Base-by-base conservation (phyloP, 2,888 invertebrate species). In the Cryptocheilus praepositus region DNA sequence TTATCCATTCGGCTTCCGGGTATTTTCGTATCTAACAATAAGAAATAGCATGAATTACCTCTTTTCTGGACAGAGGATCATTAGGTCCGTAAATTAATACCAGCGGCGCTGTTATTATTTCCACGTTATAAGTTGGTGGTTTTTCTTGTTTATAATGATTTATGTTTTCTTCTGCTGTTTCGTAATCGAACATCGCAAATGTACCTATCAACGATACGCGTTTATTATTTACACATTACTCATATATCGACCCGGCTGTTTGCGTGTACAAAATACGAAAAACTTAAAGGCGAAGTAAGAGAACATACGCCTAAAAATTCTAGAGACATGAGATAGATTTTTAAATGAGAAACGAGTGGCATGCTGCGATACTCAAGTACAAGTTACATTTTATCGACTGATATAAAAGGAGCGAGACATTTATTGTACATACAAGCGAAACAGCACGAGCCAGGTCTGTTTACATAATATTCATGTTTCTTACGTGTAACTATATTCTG, bases 401-500 rank as follows among this genome's bases (percentile, higher is more conserved):
- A n/a, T n/a, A n/a, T n/a, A n/a, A n/a, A n/a, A n/a, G n/a, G n/a
- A n/a, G n/a, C n/a, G n/a, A n/a, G n/a, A n/a, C n/a, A n/a, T n/a
- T n/a, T n/a, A n/a, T n/a, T n/a, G n/a, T n/a, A n/a, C n/a, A n/a
- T n/a, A n/a, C n/a, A n/a, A n/a, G n/a, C n/a, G n/a, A n/a, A n/a
- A 21, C 54, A 18, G n/a, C 7, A 21, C 7, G 5, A 18, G 22
- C 7, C 22, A 22, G 54, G 18, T 8, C n/a, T 54, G 5, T 22
- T 54, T n/a, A n/a, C 22, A 16, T 54, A 54, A 7, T 21, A 18
- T 54, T 21, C 22, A 22, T 55, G 2, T 18, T 13, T 7, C 21
- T 57, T 22, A 67, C 70, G 52, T 53, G 25, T 64, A 22, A 43
- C 3, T 51, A 61, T 70, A 74, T 91, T 91, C 83, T 93, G 93